Conservation (phyloP, 2,113 vertebrate genomes). For the Tricholaema leucomelas region DNA sequence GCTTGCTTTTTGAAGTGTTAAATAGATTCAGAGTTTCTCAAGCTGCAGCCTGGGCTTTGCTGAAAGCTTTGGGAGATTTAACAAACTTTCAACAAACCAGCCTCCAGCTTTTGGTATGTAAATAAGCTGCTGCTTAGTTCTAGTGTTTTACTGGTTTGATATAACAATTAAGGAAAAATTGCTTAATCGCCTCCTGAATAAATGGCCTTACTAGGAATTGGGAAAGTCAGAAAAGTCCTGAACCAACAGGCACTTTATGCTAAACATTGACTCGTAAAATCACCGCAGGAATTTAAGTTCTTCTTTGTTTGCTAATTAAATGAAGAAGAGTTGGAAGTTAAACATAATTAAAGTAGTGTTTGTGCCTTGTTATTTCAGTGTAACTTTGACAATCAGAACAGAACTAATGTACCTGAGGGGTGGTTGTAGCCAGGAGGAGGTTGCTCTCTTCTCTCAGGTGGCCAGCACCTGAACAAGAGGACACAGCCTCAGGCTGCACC, state of each 20-base stretch:
- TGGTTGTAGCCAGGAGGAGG: no score
- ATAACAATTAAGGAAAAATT: background rate
- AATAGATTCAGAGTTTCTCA: background rate
- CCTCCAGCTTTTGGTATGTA: constrained; percentile 24
- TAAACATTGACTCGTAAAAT: background rate
- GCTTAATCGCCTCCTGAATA: background rate
- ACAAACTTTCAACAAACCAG: background rate
- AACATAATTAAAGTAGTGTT: background rate
- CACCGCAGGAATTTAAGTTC: background rate
- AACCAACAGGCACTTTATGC: background rate
- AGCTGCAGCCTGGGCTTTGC: background rate
- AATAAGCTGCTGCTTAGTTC: constrained; percentile 1
- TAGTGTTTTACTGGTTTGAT: background rate
- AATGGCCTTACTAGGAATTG: background rate
- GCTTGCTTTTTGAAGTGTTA: constrained; percentile 30
- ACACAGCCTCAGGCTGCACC: no score
- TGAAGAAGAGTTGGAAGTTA: background rate
- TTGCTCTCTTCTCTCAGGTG: no score
- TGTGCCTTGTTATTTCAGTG: background rate
- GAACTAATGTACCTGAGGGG: no score
- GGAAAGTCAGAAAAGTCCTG: background rate
- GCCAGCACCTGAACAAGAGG: no score
- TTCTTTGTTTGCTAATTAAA: background rate
- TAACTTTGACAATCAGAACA: background rate
- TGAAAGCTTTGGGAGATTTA: background rate